Evolutionary conservation across 2,113 vertebrate species (phyloP).

Genomic region (Leucosticte australis): DNA sequence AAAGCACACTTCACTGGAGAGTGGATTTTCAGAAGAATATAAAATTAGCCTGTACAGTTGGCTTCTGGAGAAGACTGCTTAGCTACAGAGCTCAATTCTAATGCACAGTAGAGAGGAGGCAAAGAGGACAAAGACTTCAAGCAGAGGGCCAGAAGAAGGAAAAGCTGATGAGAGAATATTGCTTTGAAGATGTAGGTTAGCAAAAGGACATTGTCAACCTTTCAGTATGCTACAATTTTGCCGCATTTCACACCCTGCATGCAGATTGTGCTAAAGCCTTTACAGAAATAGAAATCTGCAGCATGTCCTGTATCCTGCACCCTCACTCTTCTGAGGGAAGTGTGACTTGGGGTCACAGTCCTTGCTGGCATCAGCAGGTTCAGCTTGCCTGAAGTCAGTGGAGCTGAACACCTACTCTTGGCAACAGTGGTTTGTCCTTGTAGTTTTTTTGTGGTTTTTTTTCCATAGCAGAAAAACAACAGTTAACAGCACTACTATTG

Average conservation of each 20-base stretch:
- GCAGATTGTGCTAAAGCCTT: constrained; percentile 10
- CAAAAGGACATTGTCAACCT: constrained; percentile 38
- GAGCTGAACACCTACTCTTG: not conserved
- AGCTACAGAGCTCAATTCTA: constrained; percentile 23
- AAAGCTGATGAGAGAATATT: constrained; percentile 50
- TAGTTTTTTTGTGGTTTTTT: not conserved
- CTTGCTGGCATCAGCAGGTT: constrained; percentile 15
- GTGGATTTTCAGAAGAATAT: constrained; percentile 45
- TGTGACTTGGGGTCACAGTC: not conserved
- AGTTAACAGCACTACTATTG: not conserved
- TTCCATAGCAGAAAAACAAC: not conserved
- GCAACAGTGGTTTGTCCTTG: not conserved
- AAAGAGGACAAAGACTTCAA: constrained; percentile 61
- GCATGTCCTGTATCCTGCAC: not conserved
- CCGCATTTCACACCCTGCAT: not conserved
- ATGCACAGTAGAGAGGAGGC: constrained; percentile 17
- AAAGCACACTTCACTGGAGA: not conserved
- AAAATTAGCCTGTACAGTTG: constrained; percentile 25
- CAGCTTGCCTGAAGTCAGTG: not conserved
- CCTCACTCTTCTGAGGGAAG: not conserved
- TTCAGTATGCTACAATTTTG: constrained; percentile 7
- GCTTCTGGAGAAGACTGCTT: constrained; percentile 40
- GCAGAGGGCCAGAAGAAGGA: constrained; percentile 44
- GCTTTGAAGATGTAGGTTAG: constrained; percentile 44
- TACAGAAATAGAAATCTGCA: not conserved